These are phyloP conservation scores for Drosophila sechellia DNA, from an alignment of 1,140 invertebrate species.

Conservation along the genomic window DNA sequence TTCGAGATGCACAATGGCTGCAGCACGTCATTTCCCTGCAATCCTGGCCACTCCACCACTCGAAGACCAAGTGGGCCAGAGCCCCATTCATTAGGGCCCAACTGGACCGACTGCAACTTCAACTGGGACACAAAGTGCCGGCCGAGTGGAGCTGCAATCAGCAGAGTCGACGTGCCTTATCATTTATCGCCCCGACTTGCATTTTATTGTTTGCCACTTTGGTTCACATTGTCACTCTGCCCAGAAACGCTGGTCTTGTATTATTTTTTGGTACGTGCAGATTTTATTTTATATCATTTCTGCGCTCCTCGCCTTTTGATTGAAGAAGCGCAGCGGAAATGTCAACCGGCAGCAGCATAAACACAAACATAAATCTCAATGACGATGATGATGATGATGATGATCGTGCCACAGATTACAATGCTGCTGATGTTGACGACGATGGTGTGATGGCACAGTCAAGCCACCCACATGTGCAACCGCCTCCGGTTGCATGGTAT, in stretches of 20 bases:
- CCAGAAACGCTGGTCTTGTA: constrained; percentile 20
- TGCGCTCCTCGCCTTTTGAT: constrained; percentile 67
- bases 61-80: constrained; percentile 35
- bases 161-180: constrained; percentile 68
- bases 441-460: constrained; percentile 23
- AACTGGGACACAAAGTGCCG: constrained; percentile 19
- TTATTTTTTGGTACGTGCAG: constrained; percentile 59
- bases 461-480: constrained; percentile 63
- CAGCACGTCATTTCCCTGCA: constrained; percentile 37
- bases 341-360: constrained; percentile 72
- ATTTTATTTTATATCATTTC: constrained; percentile 38
- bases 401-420: constrained; percentile 56
- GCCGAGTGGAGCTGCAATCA: constrained; percentile 45
- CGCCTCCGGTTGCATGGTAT: constrained; percentile 18
- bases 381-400: constrained; percentile 58
- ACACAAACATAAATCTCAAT: constrained; percentile 79
- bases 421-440: constrained; percentile 27
- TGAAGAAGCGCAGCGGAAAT: constrained; percentile 74
- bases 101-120: constrained; percentile 10
- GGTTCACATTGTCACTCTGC: constrained; percentile 52
- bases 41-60: constrained; percentile 39
- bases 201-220: constrained; percentile 77
- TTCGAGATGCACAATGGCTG: constrained; percentile 28
- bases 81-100: constrained; percentile 44
- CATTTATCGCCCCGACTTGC: constrained; percentile 70